A percentile compares a stretch with the other conserved stretches of the same genome.
These are phyloP conservation scores for rabbit (Oryctolagus cuniculus) DNA, from an alignment of 2,113 vertebrate genomes.

Conservation along the genomic window mOryCun1.1 NC_091433.1:154414001-154414500, in stretches of 20 bases:
- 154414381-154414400: neutral
- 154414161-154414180: neutral
- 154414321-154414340: neutral
- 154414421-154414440: neutral
- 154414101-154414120: constrained; percentile 20
- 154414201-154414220: neutral
- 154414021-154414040: neutral
- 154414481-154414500: neutral
- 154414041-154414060: neutral
- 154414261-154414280: neutral
- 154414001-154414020: neutral
- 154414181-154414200: neutral
- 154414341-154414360: neutral
- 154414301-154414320: neutral
- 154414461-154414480: constrained; percentile 32
- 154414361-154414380: neutral
- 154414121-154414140: neutral
- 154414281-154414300: neutral
- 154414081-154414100: neutral
- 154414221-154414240: neutral
- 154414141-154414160: neutral
- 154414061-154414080: neutral
- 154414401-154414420: neutral
- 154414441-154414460: constrained; percentile 26
- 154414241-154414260: neutral